phyloP scores from a whole-genome alignment of 1,140 invertebrate species.

The Plectrocnemia conspersa region DNA sequence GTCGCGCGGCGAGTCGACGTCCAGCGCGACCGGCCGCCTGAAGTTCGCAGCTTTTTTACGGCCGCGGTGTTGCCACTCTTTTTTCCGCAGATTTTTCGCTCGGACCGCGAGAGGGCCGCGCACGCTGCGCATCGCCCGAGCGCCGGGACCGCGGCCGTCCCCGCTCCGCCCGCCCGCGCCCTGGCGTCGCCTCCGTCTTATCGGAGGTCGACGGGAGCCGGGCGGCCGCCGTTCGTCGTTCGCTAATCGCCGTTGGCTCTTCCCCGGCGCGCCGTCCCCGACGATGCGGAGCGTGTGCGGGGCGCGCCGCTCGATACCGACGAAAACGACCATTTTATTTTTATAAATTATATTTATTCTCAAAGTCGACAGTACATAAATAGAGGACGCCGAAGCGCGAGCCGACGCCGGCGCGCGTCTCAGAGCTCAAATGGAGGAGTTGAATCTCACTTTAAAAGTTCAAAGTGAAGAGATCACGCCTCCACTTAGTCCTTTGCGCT shows the following conservation, averaged over 20 bases:
- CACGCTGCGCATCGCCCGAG: slow-evolving; percentile 44
- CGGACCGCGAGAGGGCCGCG: slow-evolving; percentile 14
- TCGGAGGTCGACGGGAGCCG: neutral
- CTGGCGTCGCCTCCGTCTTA: neutral
- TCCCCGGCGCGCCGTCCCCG: too few relatives aligned
- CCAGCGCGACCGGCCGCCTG: slow-evolving; percentile 53
- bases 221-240: neutral
- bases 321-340: too few relatives aligned
- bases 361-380: too few relatives aligned
- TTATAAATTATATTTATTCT: too few relatives aligned
- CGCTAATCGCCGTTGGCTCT: too few relatives aligned
- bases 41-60: slow-evolving; percentile 57
- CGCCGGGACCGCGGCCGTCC: slow-evolving; percentile 47
- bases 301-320: too few relatives aligned
- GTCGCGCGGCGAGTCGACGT: slow-evolving; percentile 53
- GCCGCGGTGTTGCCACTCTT: slow-evolving; percentile 55
- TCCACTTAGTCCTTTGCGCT: slow-evolving; percentile 52
- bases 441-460: slow-evolving; percentile 54
- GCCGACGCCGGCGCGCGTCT: slow-evolving; percentile 14
- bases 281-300: too few relatives aligned
- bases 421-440: slow-evolving; percentile 55
- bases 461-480: slow-evolving; percentile 56
- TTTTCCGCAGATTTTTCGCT: slow-evolving; percentile 54
- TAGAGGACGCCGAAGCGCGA: too few relatives aligned
- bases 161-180: neutral